phyloP scores from a whole-genome alignment of 35 echinoderm and acorn worm genomes.

The Eucidaris tribuloides region DNA sequence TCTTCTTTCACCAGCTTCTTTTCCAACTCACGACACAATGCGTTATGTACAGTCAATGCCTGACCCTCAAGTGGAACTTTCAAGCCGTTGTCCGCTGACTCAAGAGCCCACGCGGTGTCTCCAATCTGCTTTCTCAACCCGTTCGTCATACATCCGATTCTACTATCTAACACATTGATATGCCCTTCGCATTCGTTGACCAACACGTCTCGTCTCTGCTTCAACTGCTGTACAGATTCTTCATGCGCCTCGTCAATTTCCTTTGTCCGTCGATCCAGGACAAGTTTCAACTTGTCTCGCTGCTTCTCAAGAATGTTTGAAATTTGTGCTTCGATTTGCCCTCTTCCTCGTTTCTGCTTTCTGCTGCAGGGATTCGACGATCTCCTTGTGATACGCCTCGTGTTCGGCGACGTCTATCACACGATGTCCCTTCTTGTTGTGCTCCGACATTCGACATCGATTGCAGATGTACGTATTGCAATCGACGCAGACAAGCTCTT shows the following conservation, averaged over 20 bases:
- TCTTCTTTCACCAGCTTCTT: background rate
- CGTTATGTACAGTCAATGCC: background rate
- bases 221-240: background rate
- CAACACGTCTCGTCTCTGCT: background rate
- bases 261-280: background rate
- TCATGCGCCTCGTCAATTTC: background rate
- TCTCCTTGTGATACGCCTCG: background rate
- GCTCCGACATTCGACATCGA: background rate
- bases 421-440: background rate
- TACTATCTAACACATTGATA: background rate
- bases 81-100: background rate
- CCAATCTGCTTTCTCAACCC: background rate
- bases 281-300: background rate
- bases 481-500: background rate
- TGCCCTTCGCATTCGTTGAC: background rate
- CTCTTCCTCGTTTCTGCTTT: background rate
- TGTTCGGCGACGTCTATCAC: background rate
- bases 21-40: background rate
- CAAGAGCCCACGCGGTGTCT: background rate
- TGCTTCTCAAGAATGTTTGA: background rate
- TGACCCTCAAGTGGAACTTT: background rate
- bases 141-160: background rate
- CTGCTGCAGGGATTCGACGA: background rate
- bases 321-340: background rate
- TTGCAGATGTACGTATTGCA: background rate